Conservation (phyloP, 2,888 invertebrate genomes). For the Ecdyonurus torrentis region DNA sequence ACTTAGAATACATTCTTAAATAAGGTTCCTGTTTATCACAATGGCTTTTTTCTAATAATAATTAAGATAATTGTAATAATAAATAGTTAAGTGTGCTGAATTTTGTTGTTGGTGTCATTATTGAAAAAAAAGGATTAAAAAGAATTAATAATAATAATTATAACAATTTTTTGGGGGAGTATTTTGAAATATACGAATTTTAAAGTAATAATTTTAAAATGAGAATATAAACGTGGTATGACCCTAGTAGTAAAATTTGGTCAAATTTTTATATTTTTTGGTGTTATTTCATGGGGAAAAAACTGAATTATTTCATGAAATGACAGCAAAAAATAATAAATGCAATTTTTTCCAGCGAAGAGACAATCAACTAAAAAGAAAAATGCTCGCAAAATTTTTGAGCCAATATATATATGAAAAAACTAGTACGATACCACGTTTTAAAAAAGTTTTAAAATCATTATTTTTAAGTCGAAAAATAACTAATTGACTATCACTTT, state of each 20-base stretch:
- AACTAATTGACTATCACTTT: neutral
- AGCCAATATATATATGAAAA: neutral
- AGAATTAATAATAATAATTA: neutral
- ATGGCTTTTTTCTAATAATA: constrained; percentile 18
- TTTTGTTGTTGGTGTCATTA: constrained; percentile 14
- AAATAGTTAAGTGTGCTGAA: constrained; percentile 14
- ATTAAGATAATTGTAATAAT: constrained; percentile 10
- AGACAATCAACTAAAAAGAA: no score
- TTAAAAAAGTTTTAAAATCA: neutral
- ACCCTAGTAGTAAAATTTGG: neutral
- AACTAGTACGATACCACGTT: neutral
- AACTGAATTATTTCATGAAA: no score
- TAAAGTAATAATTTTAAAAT: neutral
- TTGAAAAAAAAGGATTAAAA: neutral
- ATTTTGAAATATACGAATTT: neutral
- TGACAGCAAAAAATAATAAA: no score
- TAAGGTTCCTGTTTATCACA: constrained; percentile 26
- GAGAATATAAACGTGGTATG: neutral
- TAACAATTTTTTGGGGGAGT: neutral
- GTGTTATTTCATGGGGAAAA: no score
- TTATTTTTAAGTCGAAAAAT: neutral
- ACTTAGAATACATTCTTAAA: constrained; percentile 22
- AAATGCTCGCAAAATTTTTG: no score
- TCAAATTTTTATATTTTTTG: no score
- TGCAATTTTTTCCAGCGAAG: no score